These are phyloP conservation scores for Hetaerina titia DNA, from an alignment of 2,888 invertebrate genomes.

Conservation along the genomic window DNA sequence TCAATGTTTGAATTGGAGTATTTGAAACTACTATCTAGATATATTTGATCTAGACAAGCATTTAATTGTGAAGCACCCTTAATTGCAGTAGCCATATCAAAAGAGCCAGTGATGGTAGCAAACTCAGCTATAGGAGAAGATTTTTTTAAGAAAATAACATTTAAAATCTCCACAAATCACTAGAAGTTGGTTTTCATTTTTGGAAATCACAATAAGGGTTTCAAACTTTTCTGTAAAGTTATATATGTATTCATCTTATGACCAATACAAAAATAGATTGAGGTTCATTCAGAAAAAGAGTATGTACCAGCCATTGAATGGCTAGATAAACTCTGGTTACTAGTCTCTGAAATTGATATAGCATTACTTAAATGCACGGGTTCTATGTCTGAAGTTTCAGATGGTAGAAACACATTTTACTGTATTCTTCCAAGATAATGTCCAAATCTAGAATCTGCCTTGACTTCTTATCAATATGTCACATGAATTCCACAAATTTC, in stretches of 20 bases:
- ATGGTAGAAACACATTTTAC: too few species aligned
- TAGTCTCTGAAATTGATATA: too few species aligned
- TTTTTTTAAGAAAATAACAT: not conserved
- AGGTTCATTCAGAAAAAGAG: too few species aligned
- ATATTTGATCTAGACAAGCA: not conserved
- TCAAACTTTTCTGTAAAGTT: not conserved
- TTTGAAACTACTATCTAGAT: not conserved
- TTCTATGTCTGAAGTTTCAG: too few species aligned
- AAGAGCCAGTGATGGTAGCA: not conserved
- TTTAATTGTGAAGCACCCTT: not conserved
- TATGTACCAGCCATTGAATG: too few species aligned
- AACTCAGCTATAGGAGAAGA: not conserved
- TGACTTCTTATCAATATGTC: too few species aligned
- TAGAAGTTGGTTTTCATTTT: not conserved
- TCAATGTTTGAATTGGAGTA: not conserved
- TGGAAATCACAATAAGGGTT: not conserved
- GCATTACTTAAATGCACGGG: too few species aligned
- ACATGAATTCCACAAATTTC: too few species aligned
- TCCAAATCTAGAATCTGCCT: too few species aligned
- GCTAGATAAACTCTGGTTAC: too few species aligned
- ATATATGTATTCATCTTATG: not conserved
- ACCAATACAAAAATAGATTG: not conserved
- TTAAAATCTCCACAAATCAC: not conserved
- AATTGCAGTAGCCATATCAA: not conserved
- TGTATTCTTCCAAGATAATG: too few species aligned